Base-by-base conservation (phyloP, 2,113 vertebrate genomes). In the Ramphastos sulfuratus region DNA sequence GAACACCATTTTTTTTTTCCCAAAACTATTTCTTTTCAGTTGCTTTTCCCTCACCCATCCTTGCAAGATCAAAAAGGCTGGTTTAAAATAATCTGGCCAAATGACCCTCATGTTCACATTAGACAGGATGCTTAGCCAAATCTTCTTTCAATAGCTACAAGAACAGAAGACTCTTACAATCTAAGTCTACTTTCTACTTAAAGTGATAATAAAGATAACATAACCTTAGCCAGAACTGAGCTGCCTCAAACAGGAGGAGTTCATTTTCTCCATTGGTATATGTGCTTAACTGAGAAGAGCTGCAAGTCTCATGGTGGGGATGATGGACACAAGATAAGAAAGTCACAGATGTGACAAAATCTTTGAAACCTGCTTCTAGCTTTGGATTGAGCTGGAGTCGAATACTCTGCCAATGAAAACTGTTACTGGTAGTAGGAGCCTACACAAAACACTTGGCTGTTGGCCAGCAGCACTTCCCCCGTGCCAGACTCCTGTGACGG, bases 391-490 rank as follows among this genome's bases (percentile, higher is more conserved):
- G 74, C 82, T 72, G 65, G 58, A 96, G 85, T 69, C 33, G 93
- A 90, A 86, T 85, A 31, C 35, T 85, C 81, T 96, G 95, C 85
- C 95, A 96, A 86, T 37, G 60, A 83, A 80, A 96, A 88, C n/a
- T 59, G 46, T 85, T 96, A 94, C 76, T 12, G 3, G 70, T 33
- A 60, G 66, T 61, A 72, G 44, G 35, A 85, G 76, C 91, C 87
- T 92, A 70, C 60, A 78, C 70, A 92, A 91, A 96, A 93, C 17
- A 3, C 21, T 72, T 97, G 97, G 95, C 95, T 93, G 81, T 17
- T 82, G 73, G 92, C 82, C 77, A 27, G 63, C 56, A 28, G 25
- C 58, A 64, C 54, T 35, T 66, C 76, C 64, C 46, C 48, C 25
- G 55, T 92, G 93, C 94, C 97, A 96, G 92, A 90, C 52, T 95